Evolutionary conservation across 92 coral and sea anemone species (phyloP), one percentile per base, ranked within the genome.

Genomic region (Parazoanthus darwini): DNA sequence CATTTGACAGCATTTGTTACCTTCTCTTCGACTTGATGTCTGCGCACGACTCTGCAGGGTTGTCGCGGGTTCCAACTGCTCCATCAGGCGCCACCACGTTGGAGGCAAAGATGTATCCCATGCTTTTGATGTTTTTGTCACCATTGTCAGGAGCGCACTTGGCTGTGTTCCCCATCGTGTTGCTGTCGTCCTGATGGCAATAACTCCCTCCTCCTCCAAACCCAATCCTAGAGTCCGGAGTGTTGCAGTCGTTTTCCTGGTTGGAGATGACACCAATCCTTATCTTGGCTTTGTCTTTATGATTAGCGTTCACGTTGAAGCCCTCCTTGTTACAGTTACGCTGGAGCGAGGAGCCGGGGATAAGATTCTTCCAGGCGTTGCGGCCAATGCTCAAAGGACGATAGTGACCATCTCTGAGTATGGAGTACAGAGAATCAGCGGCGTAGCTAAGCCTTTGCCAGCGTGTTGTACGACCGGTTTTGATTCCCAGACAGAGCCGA

Each of bases 11-110:
- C 59, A 54, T 2, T 51, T 51, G 59, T 78, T 74, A 86, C 92
- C 58, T 80, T 44, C 78, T 56, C 26, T 43, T 73, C 54, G 23
- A 10, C 76, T 79, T 39, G 74, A 90, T 90, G 58, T 78, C 58
- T n/a, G 46, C n/a, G 68, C 93, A 91, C 2, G 93, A 91, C 29
- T 48, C 7, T 2, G 59, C 93, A 66, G 93, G 91, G 59, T 88
- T 77, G 4, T 68, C 50, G 25, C 66, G 74, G 25, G 80, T n/a
- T 26, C 92, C 92, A 65, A 80, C 11, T 16, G 68, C 25, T 3
- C 85, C 85, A 1, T 33, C 44, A 10, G 68, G 72, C 71, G 15
- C 33, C 46, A 43, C 3, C 25, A 10, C 51, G 43, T 39, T 79
- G 43, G 74, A 37, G 38, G 84, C 90, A 16, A 88, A 68, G 42